phyloP scores from a whole-genome alignment of 2,113 vertebrate genomes.

The Strix uralensis region DNA sequence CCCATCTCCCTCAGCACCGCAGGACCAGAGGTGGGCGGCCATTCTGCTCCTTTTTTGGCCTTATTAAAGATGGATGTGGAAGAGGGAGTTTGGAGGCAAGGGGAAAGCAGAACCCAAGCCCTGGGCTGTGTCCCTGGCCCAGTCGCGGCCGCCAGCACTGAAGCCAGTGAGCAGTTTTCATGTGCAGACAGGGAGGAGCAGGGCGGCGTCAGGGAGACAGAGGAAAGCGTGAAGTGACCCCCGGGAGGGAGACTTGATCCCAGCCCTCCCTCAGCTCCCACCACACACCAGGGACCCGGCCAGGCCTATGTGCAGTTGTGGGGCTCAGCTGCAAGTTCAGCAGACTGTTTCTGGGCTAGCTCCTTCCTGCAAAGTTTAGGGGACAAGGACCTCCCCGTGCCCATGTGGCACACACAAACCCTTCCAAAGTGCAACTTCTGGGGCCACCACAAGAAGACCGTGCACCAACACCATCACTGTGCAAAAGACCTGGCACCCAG shows the following conservation, averaged over 20 bases:
- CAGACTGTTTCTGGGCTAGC: background rate
- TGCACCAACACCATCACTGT: too few relatives aligned
- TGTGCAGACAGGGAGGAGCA: fast-evolving
- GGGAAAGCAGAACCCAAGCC: background rate
- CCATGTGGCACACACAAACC: fast-evolving
- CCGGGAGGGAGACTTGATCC: fast-evolving
- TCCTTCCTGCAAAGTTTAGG: background rate
- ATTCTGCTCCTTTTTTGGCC: background rate
- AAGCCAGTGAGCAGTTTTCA: background rate
- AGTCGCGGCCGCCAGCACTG: background rate
- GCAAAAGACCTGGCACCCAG: background rate
- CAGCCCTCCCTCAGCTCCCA: background rate
- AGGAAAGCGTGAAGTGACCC: background rate
- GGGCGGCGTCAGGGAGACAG: background rate
- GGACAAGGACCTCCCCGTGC: background rate
- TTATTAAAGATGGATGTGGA: background rate
- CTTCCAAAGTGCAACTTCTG: background rate
- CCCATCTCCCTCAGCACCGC: fast-evolving
- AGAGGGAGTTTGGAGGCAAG: background rate
- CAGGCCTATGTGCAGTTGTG: background rate
- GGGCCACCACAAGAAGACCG: background rate
- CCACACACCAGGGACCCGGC: fast-evolving
- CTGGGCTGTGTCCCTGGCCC: background rate
- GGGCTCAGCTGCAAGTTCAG: background rate
- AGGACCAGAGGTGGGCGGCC: fast-evolving